Conservation (phyloP, 2,888 invertebrate species). For the Calliscelio sp. region DNA sequence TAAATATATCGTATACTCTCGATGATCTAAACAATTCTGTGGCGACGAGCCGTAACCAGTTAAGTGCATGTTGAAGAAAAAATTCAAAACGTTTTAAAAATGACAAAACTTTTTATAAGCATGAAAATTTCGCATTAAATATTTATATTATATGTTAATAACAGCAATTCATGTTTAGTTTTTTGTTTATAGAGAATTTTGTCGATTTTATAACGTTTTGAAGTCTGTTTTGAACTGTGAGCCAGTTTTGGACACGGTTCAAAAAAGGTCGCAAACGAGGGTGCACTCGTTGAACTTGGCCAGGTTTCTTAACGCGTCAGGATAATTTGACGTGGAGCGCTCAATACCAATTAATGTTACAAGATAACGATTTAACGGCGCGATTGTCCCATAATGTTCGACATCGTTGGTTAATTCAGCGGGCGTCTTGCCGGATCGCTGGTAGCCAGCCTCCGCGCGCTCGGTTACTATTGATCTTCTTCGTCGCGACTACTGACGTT, state of each 20-base stretch:
- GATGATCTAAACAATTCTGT: slow-evolving; percentile 13
- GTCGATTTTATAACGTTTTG: no score
- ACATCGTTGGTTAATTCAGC: slow-evolving; percentile 45
- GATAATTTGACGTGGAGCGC: slow-evolving; percentile 18
- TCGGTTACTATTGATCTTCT: slow-evolving; percentile 62
- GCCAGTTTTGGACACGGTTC: slow-evolving; percentile 38
- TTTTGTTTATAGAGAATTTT: no score
- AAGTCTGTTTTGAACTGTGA: slow-evolving; percentile 43
- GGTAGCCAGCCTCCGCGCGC: slow-evolving; percentile 37
- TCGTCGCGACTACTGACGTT: slow-evolving; percentile 48
- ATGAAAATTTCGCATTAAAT: no score
- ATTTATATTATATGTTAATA: slow-evolving; percentile 51
- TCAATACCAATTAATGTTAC: slow-evolving; percentile 24
- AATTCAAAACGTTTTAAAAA: no score
- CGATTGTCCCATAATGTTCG: slow-evolving; percentile 30
- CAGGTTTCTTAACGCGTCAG: slow-evolving; percentile 16
- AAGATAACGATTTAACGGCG: slow-evolving; percentile 28
- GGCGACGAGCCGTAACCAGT: no score
- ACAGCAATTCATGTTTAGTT: no score
- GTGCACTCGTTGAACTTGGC: slow-evolving; percentile 25
- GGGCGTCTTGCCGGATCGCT: slow-evolving; percentile 30
- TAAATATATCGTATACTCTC: slow-evolving; percentile 24
- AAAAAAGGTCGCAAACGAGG: slow-evolving; percentile 36
- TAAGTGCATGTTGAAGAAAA: no score
- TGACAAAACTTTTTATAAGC: no score